A percentile compares a stretch with the other conserved stretches of the same genome.
Conservation (phyloP, 2,113 vertebrate species). For the Pomatorhinus ruficollis region DNA sequence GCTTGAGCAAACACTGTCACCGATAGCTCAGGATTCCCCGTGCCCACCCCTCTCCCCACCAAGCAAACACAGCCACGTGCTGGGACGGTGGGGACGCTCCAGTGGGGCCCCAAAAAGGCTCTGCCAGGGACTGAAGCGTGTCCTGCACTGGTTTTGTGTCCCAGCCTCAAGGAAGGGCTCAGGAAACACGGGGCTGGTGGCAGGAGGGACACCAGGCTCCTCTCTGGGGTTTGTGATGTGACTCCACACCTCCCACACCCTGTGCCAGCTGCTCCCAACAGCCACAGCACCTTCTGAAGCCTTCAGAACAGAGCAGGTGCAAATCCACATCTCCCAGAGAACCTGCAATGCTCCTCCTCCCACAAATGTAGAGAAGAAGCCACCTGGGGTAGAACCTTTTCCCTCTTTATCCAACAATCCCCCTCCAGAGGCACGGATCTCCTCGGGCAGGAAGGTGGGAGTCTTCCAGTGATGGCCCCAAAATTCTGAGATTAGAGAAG, state of each 20-base stretch:
- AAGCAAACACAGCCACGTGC: background rate
- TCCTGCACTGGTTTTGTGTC: background rate
- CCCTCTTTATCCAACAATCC: background rate
- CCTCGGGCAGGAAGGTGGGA: background rate
- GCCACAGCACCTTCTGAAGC: background rate
- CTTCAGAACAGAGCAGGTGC: background rate
- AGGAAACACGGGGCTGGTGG: background rate
- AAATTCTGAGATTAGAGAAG: background rate
- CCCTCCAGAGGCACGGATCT: background rate
- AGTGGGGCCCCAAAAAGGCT: background rate
- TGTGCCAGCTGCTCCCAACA: background rate
- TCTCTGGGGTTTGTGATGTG: rapidly evolving
- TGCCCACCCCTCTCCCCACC: background rate
- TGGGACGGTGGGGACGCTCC: rapidly evolving
- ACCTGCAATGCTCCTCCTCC: background rate
- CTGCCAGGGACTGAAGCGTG: rapidly evolving
- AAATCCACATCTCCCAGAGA: background rate
- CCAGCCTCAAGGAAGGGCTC: background rate
- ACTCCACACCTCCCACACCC: background rate
- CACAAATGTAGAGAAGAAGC: rapidly evolving
- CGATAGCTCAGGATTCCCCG: background rate
- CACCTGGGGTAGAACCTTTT: background rate
- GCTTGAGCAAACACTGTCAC: rapidly evolving
- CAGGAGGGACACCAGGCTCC: background rate
- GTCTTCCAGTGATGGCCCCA: background rate